These are phyloP conservation scores for Sciaenops ocellatus DNA, from an alignment of 2,797 vertebrate genomes.

Conservation along the genomic window DNA sequence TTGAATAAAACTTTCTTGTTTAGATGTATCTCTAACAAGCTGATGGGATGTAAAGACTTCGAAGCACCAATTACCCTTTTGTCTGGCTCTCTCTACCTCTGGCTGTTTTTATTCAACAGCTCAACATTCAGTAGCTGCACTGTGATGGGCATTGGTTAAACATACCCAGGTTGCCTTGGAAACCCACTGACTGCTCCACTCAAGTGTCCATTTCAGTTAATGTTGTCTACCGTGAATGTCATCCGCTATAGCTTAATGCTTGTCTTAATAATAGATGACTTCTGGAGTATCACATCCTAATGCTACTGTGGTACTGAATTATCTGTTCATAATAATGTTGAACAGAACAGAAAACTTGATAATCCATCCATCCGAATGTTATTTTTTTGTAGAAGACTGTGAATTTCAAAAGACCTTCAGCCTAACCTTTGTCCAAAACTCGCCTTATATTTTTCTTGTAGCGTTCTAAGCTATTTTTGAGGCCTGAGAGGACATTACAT, in stretches of 20 bases:
- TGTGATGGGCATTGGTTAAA: constrained; percentile 44
- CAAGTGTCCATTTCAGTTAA: constrained; percentile 64
- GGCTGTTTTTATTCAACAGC: constrained; percentile 46
- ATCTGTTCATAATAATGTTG: background rate
- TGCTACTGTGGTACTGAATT: background rate
- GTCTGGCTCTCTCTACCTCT: constrained; percentile 17
- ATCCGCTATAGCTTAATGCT: constrained; percentile 46
- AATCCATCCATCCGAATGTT: background rate
- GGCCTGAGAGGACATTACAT: constrained; percentile 5
- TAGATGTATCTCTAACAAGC: constrained; percentile 21
- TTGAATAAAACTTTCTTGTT: constrained; percentile 23
- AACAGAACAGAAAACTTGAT: background rate
- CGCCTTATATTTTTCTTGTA: constrained; percentile 6
- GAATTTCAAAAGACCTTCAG: background rate
- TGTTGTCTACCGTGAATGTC: constrained; percentile 55
- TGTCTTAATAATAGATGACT: constrained; percentile 17
- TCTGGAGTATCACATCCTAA: background rate
- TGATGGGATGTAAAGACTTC: constrained; percentile 19
- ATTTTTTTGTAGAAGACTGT: background rate
- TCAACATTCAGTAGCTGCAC: constrained; percentile 42
- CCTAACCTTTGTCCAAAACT: background rate
- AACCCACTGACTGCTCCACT: constrained; percentile 63
- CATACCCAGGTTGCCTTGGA: constrained; percentile 73
- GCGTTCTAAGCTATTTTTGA: constrained; percentile 3
- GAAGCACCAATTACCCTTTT: constrained; percentile 8